Evolutionary conservation across 2,113 vertebrate species (phyloP), one percentile per base, ranked within the genome.

Genomic region (Sorex araneus): DNA sequence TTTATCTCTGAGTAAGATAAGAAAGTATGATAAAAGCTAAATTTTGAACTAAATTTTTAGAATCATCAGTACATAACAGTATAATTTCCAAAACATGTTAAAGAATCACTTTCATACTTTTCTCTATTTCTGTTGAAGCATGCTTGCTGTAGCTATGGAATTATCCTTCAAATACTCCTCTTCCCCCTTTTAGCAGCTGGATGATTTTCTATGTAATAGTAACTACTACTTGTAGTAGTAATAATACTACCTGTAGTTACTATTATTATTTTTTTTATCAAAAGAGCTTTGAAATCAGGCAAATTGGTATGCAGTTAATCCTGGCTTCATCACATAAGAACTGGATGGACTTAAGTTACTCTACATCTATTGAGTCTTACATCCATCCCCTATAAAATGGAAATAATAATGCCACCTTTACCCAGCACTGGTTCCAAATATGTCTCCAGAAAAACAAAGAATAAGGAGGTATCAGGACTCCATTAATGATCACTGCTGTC

Each of bases 1-100:
- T 32, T 94, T 86, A 89, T 73, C 23, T 78, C 19, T 74, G 92
- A 94, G 13, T 88, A 90, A 85, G 63, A 92, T 94, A 84, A 94
- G 36, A 79, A 92, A 90, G 3, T 81, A 77, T 82, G 63, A 82
- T 94, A 88, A 95, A 92, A 93, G 73, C 69, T 74, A 90, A 85
- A 36, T 34, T 87, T 47, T 60, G 10, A 87, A 69, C 34, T 89
- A 93, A 30, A 91, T 93, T 92, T 60, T 93, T 47, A 84, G 60
- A 93, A 36, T 75, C 57, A 73, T 87, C 32, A 74, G 64, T 90
- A 19, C 54, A 4, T 54, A 83, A 92, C 47, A 23, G 43, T 30
- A 79, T 71, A 64, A 45, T 83, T 95, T 80, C 19, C 43, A n/a
- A 60, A 50, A 71, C 78, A 18, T 67, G 78, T 63, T 13, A 19